Evolutionary conservation across 2,113 vertebrate species (phyloP), one percentile per base, ranked within the genome.

Genomic region (Irena cyanogastra): DNA sequence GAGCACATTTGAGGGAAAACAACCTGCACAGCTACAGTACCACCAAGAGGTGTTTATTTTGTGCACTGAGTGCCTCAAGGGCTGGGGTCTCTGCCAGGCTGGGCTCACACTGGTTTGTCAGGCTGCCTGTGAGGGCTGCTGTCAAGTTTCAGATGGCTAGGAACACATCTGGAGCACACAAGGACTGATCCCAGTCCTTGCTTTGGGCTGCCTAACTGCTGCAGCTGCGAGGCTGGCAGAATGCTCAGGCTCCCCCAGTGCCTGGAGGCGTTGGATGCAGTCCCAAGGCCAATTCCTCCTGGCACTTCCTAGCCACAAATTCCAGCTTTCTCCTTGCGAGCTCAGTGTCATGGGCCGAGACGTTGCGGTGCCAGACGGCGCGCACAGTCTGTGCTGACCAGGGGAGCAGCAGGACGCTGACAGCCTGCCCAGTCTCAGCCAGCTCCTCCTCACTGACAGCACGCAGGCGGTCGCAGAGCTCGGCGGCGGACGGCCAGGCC

Each of bases 321-420:
- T 94, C 96, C 97, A 99, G 97, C 90, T 99, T 99, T 86, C 87
- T 96, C 56, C 97, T 96, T 13, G 98, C 98, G 7, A 98, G 96
- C 63, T 97, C 93, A 0, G 98, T 98, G 94, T 99, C 98, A 4
- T 31, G 95, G 21, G 97, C 65, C 0, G 97, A 98, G 92, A 99
- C 9, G 0, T 97, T 96, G 1, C 97, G 83, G 97, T 99, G 98
- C 99, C 99, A 99, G 87, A 99, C 98, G 0, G 98, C 87, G 0
- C 97, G 94, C 64, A 98, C 91, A 0, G 94, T 72, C 66, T 30
- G 82, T 6, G 96, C 96, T 0, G 96, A 90, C 93, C 98, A 97
- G 23, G 98, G 98, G 28, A 97, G 97, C 84, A 99, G 97, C 80
- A 98, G 97, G 45, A 98, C 97, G 1, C 81, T 95, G 50, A 98